These are phyloP conservation scores for Acholoe squamosa DNA, from an alignment of 2,888 invertebrate species.

Conservation along the genomic window DNA sequence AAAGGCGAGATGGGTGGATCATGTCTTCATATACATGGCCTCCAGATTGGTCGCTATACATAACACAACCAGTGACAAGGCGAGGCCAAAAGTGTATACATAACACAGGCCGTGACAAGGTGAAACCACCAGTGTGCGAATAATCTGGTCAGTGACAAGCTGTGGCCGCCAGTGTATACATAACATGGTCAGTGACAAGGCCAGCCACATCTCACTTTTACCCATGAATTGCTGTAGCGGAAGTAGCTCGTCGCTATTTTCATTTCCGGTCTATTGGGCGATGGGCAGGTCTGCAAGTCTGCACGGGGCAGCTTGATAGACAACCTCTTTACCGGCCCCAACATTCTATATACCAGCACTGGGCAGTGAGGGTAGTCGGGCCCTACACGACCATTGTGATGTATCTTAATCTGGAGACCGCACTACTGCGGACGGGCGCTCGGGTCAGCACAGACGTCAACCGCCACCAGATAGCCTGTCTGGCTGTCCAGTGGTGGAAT, in stretches of 20 bases:
- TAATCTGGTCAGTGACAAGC: background rate
- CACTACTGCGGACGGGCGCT: too few relatives aligned
- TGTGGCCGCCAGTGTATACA: background rate
- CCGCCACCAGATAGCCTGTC: background rate
- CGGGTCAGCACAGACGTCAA: background rate
- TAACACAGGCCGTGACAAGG: too few relatives aligned
- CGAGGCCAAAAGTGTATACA: too few relatives aligned
- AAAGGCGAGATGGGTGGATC: too few relatives aligned
- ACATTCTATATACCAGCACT: background rate
- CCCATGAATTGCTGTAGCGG: background rate
- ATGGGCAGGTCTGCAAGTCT: background rate
- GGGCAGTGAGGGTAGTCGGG: background rate
- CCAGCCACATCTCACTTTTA: background rate
- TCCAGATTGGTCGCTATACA: too few relatives aligned
- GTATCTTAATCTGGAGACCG: conserved; percentile 12
- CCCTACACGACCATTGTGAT: conserved; percentile 16
- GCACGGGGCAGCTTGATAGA: conserved; percentile 29
- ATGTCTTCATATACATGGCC: too few relatives aligned
- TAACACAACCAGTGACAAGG: too few relatives aligned
- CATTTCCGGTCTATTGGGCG: conserved; percentile 28
- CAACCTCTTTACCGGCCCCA: conserved; percentile 20
- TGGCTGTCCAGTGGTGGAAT: conserved; percentile 14
- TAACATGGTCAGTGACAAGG: background rate
- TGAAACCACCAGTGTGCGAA: too few relatives aligned
- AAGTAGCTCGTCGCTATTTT: conserved; percentile 31